These are phyloP conservation scores for Saiga tatarica DNA, from an alignment of 2,113 vertebrate genomes.

Conservation along the genomic window DNA sequence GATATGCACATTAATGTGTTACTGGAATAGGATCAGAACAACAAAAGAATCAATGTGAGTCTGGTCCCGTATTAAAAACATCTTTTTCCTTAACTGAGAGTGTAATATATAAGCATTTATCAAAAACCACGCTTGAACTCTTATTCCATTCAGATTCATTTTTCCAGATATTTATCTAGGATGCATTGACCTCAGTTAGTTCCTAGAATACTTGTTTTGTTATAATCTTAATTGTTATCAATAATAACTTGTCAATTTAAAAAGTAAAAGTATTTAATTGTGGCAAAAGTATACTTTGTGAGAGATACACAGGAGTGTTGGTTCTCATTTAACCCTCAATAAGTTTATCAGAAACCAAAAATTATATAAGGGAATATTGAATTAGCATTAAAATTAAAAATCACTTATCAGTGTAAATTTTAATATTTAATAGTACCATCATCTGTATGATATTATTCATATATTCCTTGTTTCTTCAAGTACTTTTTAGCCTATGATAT, in stretches of 20 bases:
- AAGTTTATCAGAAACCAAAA: not conserved
- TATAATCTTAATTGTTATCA: not conserved
- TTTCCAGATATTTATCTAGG: not conserved
- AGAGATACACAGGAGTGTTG: not conserved
- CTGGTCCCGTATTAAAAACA: not conserved
- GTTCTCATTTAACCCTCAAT: not conserved
- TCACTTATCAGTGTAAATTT: not conserved
- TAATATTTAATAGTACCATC: not conserved
- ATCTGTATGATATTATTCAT: not conserved
- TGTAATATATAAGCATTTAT: not conserved
- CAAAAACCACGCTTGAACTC: not conserved
- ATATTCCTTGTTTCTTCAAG: not conserved
- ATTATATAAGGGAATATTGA: not conserved
- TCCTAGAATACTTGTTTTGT: not conserved
- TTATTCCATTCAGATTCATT: not conserved
- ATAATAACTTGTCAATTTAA: not conserved
- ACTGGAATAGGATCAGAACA: slow-evolving; percentile 38
- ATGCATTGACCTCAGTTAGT: not conserved
- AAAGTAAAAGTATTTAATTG: not conserved
- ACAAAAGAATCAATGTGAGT: slow-evolving; percentile 38
- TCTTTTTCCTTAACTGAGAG: not conserved
- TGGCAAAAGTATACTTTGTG: not conserved
- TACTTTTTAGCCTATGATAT: not conserved
- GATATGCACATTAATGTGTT: slow-evolving; percentile 49
- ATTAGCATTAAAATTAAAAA: not conserved